Evolutionary conservation across 2,888 invertebrate species (phyloP), one percentile per base, ranked within the genome.

Genomic region (Timandra comae): DNA sequence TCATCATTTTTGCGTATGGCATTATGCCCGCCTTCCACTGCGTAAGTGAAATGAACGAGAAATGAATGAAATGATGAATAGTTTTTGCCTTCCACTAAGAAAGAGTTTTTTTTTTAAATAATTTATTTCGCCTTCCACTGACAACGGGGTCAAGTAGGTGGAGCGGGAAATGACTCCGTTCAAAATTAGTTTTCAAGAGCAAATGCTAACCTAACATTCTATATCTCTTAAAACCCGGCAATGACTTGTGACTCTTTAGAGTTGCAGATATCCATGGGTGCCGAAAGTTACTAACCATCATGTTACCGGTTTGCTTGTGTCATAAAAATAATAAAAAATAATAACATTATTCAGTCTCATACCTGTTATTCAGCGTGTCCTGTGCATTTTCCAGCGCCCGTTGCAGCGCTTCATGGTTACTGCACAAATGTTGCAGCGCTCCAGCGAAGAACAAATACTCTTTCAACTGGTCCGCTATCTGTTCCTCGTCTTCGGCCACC

Each of bases 381-480:
- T 91, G 91, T 1, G 92, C 90, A 43, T 89, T 88, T 56, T 94
- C 94, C 25, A 92, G 76, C 30, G 91, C 88, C 9, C 92, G 78
- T 68, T 94, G 93, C 42, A 93, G 55, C 19, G 91, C 87, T 63
- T 94, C 93, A 48, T 93, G 91, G 56, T 93, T 91, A 53, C 87
- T 87, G 52, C 93, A 93, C 12, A 94, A 89, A 41, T 90, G 90
- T 67, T 93, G 91, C 30, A 94, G 67, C 1, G 94, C 91, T 12
- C 89, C 89, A 1, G 93, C 91, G 63, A 91, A 94, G 63, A 93
- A 93, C 35, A 93, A 70, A 69, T 94, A 95, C 70, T 95, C 95
- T 62, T 94, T 94, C 31, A 95, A 73, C 68, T 94, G 94, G 67
- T 95, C 94, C 0, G 93, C 93, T 34, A 93, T 85, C 49, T 93